Conservation (phyloP, 2,113 vertebrate species). For the Albula glossodonta region DNA sequence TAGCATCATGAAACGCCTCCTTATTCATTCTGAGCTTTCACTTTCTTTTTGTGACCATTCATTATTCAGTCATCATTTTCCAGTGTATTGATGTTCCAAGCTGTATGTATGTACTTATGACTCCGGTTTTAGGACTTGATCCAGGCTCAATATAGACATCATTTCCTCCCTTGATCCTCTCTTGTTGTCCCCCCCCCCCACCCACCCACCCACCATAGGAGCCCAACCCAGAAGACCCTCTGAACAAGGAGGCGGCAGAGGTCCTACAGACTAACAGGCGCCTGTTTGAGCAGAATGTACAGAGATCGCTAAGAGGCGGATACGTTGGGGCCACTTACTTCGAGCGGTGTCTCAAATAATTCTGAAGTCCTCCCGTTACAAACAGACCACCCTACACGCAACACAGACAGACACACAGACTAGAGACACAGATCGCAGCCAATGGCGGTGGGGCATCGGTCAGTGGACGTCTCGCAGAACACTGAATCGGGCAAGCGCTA, state of each 20-base stretch:
- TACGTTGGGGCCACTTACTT: conserved; percentile 93
- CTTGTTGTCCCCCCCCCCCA: neutral
- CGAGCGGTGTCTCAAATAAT: conserved; percentile 91
- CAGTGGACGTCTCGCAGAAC: conserved; percentile 2
- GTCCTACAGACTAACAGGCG: conserved; percentile 90
- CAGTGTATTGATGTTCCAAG: too few relatives aligned
- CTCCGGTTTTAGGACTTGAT: neutral
- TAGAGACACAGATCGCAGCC: neutral
- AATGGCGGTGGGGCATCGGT: neutral
- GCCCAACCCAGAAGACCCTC: conserved; percentile 88
- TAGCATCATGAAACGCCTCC: too few relatives aligned
- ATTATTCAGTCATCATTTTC: too few relatives aligned
- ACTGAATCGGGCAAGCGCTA: neutral
- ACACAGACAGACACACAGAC: conserved; percentile 2
- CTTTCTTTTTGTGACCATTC: too few relatives aligned
- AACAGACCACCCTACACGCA: neutral
- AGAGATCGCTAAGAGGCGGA: conserved; percentile 85
- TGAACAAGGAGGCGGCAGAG: conserved; percentile 91
- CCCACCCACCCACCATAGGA: conserved; percentile 64
- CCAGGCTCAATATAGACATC: neutral
- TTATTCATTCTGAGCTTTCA: too few relatives aligned
- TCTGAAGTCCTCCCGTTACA: neutral
- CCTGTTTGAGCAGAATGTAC: conserved; percentile 91
- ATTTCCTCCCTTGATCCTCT: neutral
- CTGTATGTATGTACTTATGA: too few relatives aligned